Base-by-base conservation (phyloP, 1,140 invertebrate species). In the Aphidius gifuensis region DNA sequence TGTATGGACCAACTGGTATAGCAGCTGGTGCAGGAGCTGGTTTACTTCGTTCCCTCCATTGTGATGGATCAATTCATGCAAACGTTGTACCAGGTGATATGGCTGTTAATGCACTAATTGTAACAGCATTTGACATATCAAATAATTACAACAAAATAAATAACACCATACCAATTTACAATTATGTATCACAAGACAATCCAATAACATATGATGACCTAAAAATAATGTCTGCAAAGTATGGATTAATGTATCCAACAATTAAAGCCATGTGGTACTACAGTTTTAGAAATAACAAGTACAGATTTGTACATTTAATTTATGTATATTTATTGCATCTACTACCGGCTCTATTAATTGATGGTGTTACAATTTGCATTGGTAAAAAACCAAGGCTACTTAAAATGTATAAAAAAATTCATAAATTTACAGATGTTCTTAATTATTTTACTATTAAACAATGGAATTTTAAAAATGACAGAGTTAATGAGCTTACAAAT, bases 61-160 rank as follows among this genome's bases (percentile, higher is more conserved):
- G 85, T 62, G 79, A 85, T 65, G 73, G 73, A 9, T 79, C 81
- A 38, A 78, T 82, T 39, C 75, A 80, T 59, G 90, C 91, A 0
- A 91, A 94, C 69, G 82, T 95, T 38, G 88, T 95, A n/a, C 92
- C 92, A 0, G 91, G 92, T 5, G 93, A 95, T 75, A 84, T 90
- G 72, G 87, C 88, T 42, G 86, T 92, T 7, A 93, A 93, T 73
- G 86, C 89, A 4, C 81, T 92, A 64, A 86, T 94, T 58, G 87
- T 88, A n/a, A 83, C 85, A 46, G 91, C 90, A 0, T 92, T 90
- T 85, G 85, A 90, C 68, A 85, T 86, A 40, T 83, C 83, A 2
- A 74, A 79, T 8, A 76, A 58, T 38, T 69, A 69, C 61, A 77
- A 71, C 23, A 53, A 59, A 64, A 40, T 23, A 46, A 11, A 9